Conservation (phyloP, 2,888 invertebrate genomes). For the Hartigia nigra region DNA sequence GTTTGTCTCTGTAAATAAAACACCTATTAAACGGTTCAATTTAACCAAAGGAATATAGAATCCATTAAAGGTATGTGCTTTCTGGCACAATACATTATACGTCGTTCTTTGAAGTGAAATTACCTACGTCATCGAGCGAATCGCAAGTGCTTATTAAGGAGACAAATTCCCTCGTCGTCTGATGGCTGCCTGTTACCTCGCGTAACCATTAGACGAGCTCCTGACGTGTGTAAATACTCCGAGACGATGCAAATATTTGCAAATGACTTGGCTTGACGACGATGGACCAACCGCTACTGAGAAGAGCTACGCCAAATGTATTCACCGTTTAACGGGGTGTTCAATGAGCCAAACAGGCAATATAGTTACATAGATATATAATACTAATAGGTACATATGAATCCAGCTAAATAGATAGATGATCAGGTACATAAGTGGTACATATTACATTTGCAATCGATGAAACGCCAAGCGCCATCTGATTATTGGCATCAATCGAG, state of each 20-base stretch:
- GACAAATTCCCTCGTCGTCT: background rate
- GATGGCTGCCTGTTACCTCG: background rate
- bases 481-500: background rate
- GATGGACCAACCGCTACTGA: background rate
- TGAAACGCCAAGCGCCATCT: background rate
- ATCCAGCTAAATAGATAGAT: background rate
- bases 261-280: background rate
- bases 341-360: background rate
- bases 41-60: background rate
- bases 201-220: background rate
- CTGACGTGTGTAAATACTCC: background rate
- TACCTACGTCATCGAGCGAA: background rate
- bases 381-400: background rate
- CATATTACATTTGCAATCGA: too few species aligned
- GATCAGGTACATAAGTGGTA: background rate
- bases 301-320: background rate
- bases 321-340: background rate
- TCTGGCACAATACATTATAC: background rate
- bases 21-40: background rate
- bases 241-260: background rate
- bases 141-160: background rate
- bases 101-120: too few species aligned
- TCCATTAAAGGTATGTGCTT: background rate
- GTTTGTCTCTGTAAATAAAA: too few species aligned
- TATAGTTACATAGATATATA: background rate